phyloP scores from a whole-genome alignment of 2,888 invertebrate genomes.

The Euplexia lucipara region DNA sequence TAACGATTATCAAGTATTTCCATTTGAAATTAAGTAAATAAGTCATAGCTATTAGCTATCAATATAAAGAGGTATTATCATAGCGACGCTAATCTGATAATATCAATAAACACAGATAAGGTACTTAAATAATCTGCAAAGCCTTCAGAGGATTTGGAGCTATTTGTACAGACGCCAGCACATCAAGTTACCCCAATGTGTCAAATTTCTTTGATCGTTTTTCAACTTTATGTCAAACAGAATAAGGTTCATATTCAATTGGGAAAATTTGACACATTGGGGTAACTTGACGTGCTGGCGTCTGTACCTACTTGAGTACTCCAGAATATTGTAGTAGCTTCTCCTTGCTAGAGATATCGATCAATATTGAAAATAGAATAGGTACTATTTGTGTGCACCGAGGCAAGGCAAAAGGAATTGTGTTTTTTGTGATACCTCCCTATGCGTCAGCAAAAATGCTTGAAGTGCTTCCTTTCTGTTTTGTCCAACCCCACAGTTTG shows the following conservation, averaged over 20 bases:
- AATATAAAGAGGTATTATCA: not conserved
- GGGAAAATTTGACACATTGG: too few relatives aligned
- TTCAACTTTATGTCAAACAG: too few relatives aligned
- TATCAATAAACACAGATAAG: not conserved
- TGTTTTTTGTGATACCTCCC: slow-evolving; percentile 54
- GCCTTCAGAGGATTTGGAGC: not conserved
- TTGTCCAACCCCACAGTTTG: slow-evolving; percentile 33
- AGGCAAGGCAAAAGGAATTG: slow-evolving; percentile 48
- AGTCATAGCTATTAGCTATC: not conserved
- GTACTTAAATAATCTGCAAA: not conserved
- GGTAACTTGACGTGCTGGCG: too few relatives aligned
- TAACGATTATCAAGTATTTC: too few relatives aligned
- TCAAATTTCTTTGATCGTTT: too few relatives aligned
- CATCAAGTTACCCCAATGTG: too few relatives aligned
- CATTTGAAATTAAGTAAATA: too few relatives aligned
- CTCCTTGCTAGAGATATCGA: slow-evolving; percentile 43
- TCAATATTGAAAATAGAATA: slow-evolving; percentile 57
- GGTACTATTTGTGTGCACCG: slow-evolving; percentile 54
- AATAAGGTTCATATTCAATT: too few relatives aligned
- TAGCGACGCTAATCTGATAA: not conserved
- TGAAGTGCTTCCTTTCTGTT: slow-evolving; percentile 25
- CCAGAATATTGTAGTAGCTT: slow-evolving; percentile 14
- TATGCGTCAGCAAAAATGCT: slow-evolving; percentile 53
- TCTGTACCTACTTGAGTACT: slow-evolving; percentile 11
- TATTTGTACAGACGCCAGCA: too few relatives aligned